Evolutionary conservation across 2,113 vertebrate genomes (phyloP).

Genomic region (Puma concolor): DNA sequence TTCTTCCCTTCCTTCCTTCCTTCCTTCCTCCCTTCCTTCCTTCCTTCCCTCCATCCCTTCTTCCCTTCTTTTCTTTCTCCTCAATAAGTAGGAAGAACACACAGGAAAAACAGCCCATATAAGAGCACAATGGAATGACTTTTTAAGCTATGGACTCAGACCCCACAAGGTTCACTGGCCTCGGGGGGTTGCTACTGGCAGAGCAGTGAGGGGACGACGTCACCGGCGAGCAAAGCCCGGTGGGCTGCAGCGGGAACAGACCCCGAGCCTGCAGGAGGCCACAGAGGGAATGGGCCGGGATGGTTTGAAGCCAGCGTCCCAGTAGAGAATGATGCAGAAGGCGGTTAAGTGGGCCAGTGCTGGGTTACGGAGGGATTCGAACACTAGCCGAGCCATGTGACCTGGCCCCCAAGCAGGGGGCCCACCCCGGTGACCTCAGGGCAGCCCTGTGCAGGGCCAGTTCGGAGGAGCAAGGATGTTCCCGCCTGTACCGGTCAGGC

Average conservation of each 20-base stretch:
- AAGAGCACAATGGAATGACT: not conserved
- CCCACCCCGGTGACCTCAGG: not conserved
- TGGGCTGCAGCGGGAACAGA: not conserved
- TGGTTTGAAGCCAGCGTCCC: not conserved
- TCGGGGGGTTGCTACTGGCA: not conserved
- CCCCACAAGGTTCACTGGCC: accelerated
- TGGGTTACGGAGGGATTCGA: accelerated
- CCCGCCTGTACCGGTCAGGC: not conserved
- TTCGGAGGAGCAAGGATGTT: not conserved
- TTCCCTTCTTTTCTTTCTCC: no score
- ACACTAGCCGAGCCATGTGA: accelerated
- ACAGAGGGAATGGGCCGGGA: accelerated
- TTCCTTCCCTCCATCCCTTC: accelerated
- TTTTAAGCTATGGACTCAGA: no score
- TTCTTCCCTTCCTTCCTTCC: no score
- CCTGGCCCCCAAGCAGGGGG: accelerated
- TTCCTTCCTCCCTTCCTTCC: no score
- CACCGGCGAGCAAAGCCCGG: accelerated
- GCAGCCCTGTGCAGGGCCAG: not conserved
- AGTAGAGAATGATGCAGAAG: no score
- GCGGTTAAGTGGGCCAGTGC: accelerated
- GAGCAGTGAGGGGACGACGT: accelerated
- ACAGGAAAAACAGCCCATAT: not conserved
- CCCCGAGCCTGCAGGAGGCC: not conserved
- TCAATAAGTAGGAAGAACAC: not conserved